Conservation (phyloP, 2,888 invertebrate genomes). For the Drosophila aldrichi region DNA sequence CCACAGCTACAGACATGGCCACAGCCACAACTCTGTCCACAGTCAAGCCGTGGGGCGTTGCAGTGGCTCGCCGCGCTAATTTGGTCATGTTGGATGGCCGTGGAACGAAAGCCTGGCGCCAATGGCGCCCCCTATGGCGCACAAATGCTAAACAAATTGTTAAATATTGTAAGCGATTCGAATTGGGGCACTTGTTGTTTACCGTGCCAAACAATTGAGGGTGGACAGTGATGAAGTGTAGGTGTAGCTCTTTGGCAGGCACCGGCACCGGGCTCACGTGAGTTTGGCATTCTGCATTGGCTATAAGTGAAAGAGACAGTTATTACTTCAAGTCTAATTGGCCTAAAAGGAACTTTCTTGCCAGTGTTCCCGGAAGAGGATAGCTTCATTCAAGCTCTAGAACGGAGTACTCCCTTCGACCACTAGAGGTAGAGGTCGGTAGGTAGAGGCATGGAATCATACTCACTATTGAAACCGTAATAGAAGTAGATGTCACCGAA, state of each 20-base stretch:
- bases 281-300: background rate
- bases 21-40: background rate
- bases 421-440: background rate
- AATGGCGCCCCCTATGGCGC: conserved; percentile 59
- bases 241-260: background rate
- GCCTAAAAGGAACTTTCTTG: background rate
- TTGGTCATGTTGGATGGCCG: conserved; percentile 47
- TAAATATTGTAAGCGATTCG: conserved; percentile 46
- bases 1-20: background rate
- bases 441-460: background rate
- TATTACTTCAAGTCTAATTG: background rate
- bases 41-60: conserved; percentile 62
- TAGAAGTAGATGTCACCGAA: too few species aligned
- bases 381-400: background rate
- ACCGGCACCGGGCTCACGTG: background rate
- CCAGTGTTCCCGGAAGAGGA: background rate
- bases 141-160: conserved; percentile 69
- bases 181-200: conserved; percentile 34
- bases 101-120: conserved; percentile 69
- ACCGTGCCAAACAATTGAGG: background rate
- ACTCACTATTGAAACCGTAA: background rate
- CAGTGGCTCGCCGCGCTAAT: conserved; percentile 66
- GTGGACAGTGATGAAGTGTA: background rate
- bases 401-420: background rate
- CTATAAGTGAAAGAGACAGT: background rate